These are phyloP conservation scores for Diplolepis rosae DNA, from an alignment of 2,888 invertebrate species.

Conservation along the genomic window DNA sequence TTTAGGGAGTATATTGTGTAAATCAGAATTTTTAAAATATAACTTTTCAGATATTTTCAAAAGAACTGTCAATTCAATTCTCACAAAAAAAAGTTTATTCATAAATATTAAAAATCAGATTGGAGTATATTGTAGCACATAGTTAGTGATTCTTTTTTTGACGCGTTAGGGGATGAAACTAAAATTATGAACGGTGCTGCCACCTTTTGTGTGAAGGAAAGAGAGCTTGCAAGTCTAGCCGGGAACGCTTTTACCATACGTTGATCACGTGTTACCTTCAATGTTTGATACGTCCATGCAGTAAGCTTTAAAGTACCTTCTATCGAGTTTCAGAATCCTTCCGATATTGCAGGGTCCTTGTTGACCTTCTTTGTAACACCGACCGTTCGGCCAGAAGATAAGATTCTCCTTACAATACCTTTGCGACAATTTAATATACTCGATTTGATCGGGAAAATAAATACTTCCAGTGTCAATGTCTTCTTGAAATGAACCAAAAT, in stretches of 20 bases:
- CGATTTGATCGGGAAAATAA: constrained; percentile 60
- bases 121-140: too few relatives aligned
- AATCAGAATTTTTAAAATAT: too few relatives aligned
- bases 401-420: constrained; percentile 48
- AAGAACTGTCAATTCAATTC: too few relatives aligned
- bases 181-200: background rate
- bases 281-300: constrained; percentile 15
- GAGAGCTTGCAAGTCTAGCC: background rate
- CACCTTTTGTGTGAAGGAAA: background rate
- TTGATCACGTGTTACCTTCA: background rate
- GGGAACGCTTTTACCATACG: constrained; percentile 10
- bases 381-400: constrained; percentile 55
- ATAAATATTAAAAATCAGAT: too few relatives aligned
- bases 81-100: too few relatives aligned
- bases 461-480: constrained; percentile 30
- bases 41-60: too few relatives aligned
- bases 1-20: too few relatives aligned
- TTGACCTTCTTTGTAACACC: constrained; percentile 56
- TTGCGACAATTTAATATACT: constrained; percentile 47
- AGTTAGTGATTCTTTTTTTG: too few relatives aligned
- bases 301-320: constrained; percentile 43
- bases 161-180: background rate
- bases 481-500: background rate
- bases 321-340: constrained; percentile 49
- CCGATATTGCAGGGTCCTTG: constrained; percentile 61